Evolutionary conservation across 1,140 invertebrate species (phyloP).

Genomic region (Hypothenemus hampei): DNA sequence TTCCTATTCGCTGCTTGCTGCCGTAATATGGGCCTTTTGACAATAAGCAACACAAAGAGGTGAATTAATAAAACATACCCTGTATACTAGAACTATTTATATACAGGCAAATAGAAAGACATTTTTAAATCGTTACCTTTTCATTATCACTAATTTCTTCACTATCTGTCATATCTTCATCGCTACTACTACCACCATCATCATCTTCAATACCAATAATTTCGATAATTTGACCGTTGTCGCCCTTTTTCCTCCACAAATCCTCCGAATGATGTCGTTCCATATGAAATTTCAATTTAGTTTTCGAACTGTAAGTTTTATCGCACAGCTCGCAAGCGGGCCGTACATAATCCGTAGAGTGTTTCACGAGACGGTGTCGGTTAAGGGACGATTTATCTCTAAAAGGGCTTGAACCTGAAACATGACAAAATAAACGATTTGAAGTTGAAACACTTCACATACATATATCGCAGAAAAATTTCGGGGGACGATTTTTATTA

Average conservation of each 20-base stretch:
- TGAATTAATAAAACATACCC: too few relatives aligned
- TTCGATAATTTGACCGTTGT: neutral
- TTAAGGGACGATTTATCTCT: slow-evolving; percentile 12
- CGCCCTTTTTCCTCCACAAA: slow-evolving; percentile 1
- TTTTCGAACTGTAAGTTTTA: slow-evolving; percentile 14
- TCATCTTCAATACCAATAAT: neutral
- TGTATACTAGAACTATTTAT: too few relatives aligned
- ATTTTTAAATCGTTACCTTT: neutral
- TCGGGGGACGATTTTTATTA: slow-evolving; percentile 17
- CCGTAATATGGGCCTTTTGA: too few relatives aligned
- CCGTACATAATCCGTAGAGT: slow-evolving; percentile 3
- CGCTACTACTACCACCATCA: neutral
- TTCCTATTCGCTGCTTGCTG: too few relatives aligned
- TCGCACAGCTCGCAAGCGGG: slow-evolving; percentile 7
- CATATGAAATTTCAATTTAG: slow-evolving; percentile 13
- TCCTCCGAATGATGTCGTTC: slow-evolving; percentile 13
- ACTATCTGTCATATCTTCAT: neutral
- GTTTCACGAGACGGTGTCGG: slow-evolving; percentile 13
- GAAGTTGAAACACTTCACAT: slow-evolving; percentile 1
- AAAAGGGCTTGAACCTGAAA: slow-evolving; percentile 6
- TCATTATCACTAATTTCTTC: slow-evolving; percentile 1
- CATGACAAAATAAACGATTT: slow-evolving; percentile 1
- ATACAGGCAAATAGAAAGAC: too few relatives aligned
- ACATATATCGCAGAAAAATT: slow-evolving; percentile 13
- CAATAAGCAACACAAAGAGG: too few relatives aligned